Base-by-base conservation (phyloP, 2,888 invertebrate species). In the Himalopsyche kuldschensis region DNA sequence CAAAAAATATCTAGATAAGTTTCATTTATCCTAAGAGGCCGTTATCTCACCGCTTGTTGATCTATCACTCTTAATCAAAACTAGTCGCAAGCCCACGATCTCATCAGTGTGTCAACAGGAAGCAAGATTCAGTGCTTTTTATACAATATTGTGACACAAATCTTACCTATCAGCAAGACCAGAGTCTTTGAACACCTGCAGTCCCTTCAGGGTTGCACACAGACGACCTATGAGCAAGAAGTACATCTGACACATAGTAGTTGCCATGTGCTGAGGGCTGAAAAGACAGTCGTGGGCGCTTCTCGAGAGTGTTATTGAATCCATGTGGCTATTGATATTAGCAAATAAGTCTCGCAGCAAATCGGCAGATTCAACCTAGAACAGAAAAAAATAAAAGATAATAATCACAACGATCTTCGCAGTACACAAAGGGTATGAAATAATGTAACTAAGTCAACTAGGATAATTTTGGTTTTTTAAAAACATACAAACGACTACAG, bases 181-280 rank as follows among this genome's bases (percentile, higher is more conserved):
- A 76, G 95, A 93, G 87, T 94, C 94, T 86, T 96, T 95, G 78
- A 98, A 93, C 80, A 96, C 92, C 86, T 92, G 92, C 69, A 95
- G 90, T 1, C 96, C 96, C 76, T 92, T 91, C 80, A 93, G 93
- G 8, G 94, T 93, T 86, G 95, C 95, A 87, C 95, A 95, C 88
- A 98, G 93, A 87, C 97, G 95, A 0, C 98, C 98, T 85, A 98
- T 94, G 89, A 98, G 96, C 75, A 99, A 93, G 90, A 99, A 99
- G 92, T 98, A 99, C 92, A 96, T 96, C 89, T 98, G 98, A 89
- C 97, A 97, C 91, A 97, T 95, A 0, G 98, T 97, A 88, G 95
- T 96, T 87, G 95, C 93, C 94, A 97, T 95, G 89, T 96, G 96
- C 87, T 96, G 95, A 0, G 97, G 97, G 89, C 97, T 97, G 88